These are phyloP conservation scores for Morpho achilles DNA, from an alignment of 2,888 invertebrate genomes.

Conservation along the genomic window DNA sequence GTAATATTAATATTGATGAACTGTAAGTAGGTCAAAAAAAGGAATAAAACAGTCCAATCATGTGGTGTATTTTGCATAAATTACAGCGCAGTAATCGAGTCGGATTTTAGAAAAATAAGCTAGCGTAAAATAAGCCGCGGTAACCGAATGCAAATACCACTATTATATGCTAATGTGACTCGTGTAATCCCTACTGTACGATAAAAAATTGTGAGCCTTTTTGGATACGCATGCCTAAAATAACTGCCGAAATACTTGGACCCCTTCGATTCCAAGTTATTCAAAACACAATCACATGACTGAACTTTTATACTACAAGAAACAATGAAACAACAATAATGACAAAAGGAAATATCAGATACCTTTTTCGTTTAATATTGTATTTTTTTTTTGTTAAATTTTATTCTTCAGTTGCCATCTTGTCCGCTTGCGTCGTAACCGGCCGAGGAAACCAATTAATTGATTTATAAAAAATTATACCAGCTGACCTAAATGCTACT, in stretches of 20 bases:
- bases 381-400: too few species aligned
- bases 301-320: not conserved
- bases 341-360: too few species aligned
- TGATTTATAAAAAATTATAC: too few species aligned
- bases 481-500: too few species aligned
- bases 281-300: conserved; percentile 8
- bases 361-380: too few species aligned
- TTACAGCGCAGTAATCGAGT: conserved; percentile 56
- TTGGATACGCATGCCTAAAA: conserved; percentile 51
- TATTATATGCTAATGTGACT: conserved; percentile 72
- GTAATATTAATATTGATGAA: too few species aligned
- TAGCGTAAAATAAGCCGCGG: conserved; percentile 60
- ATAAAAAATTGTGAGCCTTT: conserved; percentile 50
- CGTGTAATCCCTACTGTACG: conserved; percentile 61
- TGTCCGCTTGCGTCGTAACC: too few species aligned
- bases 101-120: conserved; percentile 68
- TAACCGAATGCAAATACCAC: conserved; percentile 69
- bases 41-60: conserved; percentile 54
- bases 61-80: conserved; percentile 71
- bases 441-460: too few species aligned
- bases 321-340: too few species aligned
- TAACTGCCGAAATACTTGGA: conserved; percentile 40
- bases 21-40: not conserved
- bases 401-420: too few species aligned
- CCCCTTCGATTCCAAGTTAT: conserved; percentile 28